Evolutionary conservation across 2,888 invertebrate species (phyloP).

Genomic region (Physocephala rufipes): DNA sequence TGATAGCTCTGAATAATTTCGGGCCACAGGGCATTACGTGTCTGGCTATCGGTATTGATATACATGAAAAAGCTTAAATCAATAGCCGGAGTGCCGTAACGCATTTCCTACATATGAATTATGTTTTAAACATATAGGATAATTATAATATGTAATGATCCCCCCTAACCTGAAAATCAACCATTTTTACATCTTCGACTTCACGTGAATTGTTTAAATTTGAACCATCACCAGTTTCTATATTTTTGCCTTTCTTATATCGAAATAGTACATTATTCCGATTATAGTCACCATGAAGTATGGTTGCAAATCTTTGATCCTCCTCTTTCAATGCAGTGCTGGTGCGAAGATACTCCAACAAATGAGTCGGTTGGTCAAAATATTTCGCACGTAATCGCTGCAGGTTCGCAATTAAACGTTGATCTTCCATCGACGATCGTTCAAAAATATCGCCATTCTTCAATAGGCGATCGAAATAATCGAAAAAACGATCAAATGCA

Average conservation of each 20-base stretch:
- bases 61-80: slow-evolving; percentile 63
- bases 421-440: slow-evolving; percentile 38
- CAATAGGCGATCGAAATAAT: slow-evolving; percentile 54
- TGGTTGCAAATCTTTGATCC: slow-evolving; percentile 56
- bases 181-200: slow-evolving; percentile 54
- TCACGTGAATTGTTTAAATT: slow-evolving; percentile 40
- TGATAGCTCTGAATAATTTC: slow-evolving; percentile 56
- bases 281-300: slow-evolving; percentile 64
- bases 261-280: slow-evolving; percentile 64
- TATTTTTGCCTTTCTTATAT: slow-evolving; percentile 46
- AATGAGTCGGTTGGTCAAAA: slow-evolving; percentile 51
- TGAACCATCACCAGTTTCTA: not conserved
- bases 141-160: not conserved
- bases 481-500: slow-evolving; percentile 61
- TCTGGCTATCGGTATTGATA: slow-evolving; percentile 56
- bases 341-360: slow-evolving; percentile 57
- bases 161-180: slow-evolving; percentile 62
- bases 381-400: slow-evolving; percentile 51
- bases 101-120: slow-evolving; percentile 51
- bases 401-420: slow-evolving; percentile 48
- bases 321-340: slow-evolving; percentile 43
- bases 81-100: slow-evolving; percentile 58
- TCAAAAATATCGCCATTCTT: slow-evolving; percentile 41
- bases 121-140: not conserved
- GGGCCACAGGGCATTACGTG: slow-evolving; percentile 52